A percentile compares a stretch with the other conserved stretches of the same genome.
Conservation (phyloP, 2,888 invertebrate species). For the Nomada fabriciana region DNA sequence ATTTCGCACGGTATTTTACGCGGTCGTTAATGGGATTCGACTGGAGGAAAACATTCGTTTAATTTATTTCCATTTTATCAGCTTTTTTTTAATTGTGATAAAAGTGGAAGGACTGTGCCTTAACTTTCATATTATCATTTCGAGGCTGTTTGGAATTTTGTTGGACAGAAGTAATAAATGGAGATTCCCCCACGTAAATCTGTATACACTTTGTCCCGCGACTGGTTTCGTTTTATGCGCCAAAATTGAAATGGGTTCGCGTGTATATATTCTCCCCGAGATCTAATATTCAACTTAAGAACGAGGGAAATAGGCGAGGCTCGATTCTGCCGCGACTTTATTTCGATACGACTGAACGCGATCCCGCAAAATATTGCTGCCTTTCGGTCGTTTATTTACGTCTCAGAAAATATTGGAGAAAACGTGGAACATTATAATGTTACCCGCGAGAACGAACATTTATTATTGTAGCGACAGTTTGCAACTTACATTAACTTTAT, state of each 20-base stretch:
- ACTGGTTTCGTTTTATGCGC: constrained; percentile 6
- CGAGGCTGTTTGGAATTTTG: background rate
- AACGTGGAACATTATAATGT: background rate
- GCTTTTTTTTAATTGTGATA: background rate
- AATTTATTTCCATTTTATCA: no score
- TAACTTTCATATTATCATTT: background rate
- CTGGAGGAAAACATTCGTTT: no score
- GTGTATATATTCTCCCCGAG: background rate
- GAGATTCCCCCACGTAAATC: background rate
- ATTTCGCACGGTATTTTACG: no score
- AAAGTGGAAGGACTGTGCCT: background rate
- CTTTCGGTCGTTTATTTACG: constrained; percentile 27
- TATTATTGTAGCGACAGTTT: background rate
- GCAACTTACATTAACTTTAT: background rate
- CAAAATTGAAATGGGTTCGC: constrained; percentile 17
- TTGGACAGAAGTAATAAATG: background rate
- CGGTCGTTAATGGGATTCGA: no score
- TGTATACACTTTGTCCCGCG: background rate
- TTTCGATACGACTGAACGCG: constrained; percentile 39
- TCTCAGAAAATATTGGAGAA: constrained; percentile 7
- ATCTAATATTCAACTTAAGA: constrained; percentile 48
- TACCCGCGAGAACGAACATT: constrained; percentile 8
- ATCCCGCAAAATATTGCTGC: constrained; percentile 40
- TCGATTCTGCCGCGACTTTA: constrained; percentile 42
- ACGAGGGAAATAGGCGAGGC: constrained; percentile 21